Percentiles rank a stretch among this genome's conserved stretches.
Conservation (phyloP, 2,888 invertebrate species). For the Phengaris alcon region DNA sequence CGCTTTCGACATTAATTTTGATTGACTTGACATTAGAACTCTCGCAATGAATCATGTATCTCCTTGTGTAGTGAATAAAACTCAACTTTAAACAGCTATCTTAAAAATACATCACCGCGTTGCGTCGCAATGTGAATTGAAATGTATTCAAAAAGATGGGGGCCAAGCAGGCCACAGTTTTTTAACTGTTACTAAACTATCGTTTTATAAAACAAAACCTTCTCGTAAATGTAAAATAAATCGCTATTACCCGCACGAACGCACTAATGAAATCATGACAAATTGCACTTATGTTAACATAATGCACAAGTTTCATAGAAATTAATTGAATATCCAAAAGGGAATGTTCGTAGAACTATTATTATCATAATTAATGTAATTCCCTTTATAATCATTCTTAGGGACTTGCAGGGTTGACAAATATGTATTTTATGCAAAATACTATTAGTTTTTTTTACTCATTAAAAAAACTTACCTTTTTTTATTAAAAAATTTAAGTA, state of each 20-base stretch:
- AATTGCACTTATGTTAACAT: conserved; percentile 19
- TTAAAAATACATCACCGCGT: too few species aligned
- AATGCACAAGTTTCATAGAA: conserved; percentile 19
- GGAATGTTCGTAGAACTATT: conserved; percentile 28
- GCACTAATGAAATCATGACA: conserved; percentile 22
- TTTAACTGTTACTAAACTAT: too few species aligned
- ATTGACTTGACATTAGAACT: too few species aligned
- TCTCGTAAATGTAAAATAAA: neutral
- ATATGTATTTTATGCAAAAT: neutral
- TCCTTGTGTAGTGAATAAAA: too few species aligned
- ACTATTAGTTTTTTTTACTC: neutral
- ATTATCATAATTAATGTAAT: conserved; percentile 34
- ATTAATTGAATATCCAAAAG: conserved; percentile 27
- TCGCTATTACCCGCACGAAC: neutral
- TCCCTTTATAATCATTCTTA: conserved; percentile 31
- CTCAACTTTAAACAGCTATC: too few species aligned
- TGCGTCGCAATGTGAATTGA: too few species aligned
- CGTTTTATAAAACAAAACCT: neutral
- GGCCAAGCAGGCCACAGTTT: too few species aligned
- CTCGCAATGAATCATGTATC: too few species aligned
- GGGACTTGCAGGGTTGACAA: conserved; percentile 32
- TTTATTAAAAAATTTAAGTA: too few species aligned
- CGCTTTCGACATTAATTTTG: too few species aligned
- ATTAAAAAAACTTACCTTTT: too few species aligned
- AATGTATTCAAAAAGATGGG: too few species aligned